These are phyloP conservation scores for Sebastes hubbsi DNA, from an alignment of 2,797 vertebrate genomes.

Conservation along the genomic window DNA sequence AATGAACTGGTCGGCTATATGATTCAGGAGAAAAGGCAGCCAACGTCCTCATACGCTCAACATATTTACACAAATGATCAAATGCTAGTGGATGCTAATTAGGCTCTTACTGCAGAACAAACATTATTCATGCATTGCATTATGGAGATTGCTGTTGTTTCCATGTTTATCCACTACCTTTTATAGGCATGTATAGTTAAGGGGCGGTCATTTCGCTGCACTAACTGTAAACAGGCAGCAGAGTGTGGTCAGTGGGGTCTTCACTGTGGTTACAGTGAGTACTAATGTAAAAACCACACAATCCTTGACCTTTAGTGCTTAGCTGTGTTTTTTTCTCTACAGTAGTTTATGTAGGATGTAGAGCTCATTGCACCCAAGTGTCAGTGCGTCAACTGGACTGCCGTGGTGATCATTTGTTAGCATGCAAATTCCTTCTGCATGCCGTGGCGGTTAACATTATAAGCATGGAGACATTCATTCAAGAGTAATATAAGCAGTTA, in stretches of 20 bases:
- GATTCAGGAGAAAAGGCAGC: conserved; percentile 6
- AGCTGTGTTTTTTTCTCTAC: background rate
- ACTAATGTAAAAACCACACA: conserved; percentile 43
- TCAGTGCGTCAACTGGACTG: background rate
- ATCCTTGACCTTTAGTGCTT: conserved; percentile 46
- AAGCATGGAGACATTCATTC: background rate
- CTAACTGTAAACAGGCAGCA: conserved; percentile 9
- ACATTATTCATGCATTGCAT: conserved; percentile 12
- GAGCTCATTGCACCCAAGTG: conserved; percentile 10
- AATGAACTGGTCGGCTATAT: conserved; percentile 19
- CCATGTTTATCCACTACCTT: background rate
- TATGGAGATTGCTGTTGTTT: background rate
- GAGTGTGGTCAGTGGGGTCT: conserved; percentile 19
- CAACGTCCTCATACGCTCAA: background rate
- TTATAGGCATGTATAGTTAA: background rate
- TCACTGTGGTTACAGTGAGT: background rate
- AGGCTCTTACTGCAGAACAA: conserved; percentile 15
- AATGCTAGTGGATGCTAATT: conserved; percentile 33
- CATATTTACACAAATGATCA: conserved; percentile 26
- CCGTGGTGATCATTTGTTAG: background rate
- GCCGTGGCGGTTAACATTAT: background rate
- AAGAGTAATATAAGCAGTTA: background rate
- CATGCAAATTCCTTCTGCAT: background rate
- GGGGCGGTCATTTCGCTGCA: background rate
- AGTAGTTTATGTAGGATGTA: background rate